Evolutionary conservation across 2,797 vertebrate species (phyloP), one percentile per base, ranked within the genome.

Genomic region (Florisuga fusca): DNA sequence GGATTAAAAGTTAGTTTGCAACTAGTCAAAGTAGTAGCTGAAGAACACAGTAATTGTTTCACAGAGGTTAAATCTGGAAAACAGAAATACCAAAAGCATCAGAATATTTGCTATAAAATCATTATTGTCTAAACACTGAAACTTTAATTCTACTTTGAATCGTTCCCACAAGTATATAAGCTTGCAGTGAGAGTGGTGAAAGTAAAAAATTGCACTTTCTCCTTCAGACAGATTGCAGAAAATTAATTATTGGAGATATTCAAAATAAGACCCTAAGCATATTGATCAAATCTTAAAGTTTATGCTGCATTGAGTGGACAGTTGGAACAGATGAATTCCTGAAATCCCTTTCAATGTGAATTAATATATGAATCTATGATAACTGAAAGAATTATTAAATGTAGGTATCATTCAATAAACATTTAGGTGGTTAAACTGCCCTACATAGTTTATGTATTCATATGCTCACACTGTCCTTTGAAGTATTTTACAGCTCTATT

Each of bases 101-200:
- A 46, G 3, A 73, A 61, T 73, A 72, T 64, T 78, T 78, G 3
- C 4, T 45, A 29, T 51, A 68, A 89, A 78, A 72, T 33, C 18
- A 58, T 64, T 68, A 36, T 1, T 18, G 2, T 45, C 17, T 87
- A 34, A 82, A 54, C 3, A 21, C 3, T 25, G 11, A 43, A 57
- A 34, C 2, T 22, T 45, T 75, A 58, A 31, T 68, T 72, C 21
- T 73, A 12, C 9, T 87, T 90, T 55, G 11, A 33, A 20, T 82
- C 16, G 22, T 41, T 79, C 9, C 4, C 6, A 33, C 5, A 1
- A 5, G 3, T 48, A 7, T 7, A 53, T 10, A 68, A 72, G 2
- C 5, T 36, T 84, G 6, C 5, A 48, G 11, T 87, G 11, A 5
- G 29, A 36, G 17, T 6, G 14, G 6, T 41, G 51, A 51, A 34